Evolutionary conservation across 2,888 invertebrate genomes (phyloP).

Genomic region (Pandemis corylana): DNA sequence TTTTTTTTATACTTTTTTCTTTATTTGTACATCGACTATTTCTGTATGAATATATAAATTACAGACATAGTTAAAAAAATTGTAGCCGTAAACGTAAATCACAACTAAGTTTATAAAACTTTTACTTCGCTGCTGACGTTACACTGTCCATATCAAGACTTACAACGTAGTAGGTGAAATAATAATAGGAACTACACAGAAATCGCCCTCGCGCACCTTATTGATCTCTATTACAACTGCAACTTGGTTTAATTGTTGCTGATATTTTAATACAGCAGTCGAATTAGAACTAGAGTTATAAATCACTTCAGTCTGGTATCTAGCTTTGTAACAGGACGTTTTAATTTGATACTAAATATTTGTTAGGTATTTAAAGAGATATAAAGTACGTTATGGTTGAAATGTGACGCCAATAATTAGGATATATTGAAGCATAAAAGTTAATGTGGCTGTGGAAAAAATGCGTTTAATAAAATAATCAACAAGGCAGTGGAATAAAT

Average conservation of each 20-base stretch:
- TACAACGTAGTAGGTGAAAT: conserved; percentile 45
- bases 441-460: conserved; percentile 61
- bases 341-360: background rate
- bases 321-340: background rate
- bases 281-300: background rate
- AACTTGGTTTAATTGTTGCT: conserved; percentile 47
- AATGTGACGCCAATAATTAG: conserved; percentile 21
- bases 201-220: conserved; percentile 47
- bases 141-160: conserved; percentile 19
- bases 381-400: conserved; percentile 1
- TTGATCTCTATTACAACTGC: conserved; percentile 45
- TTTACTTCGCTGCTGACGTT: conserved; percentile 36
- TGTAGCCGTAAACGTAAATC: background rate
- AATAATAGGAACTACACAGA: conserved; percentile 45
- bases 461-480: conserved; percentile 76
- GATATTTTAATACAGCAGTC: conserved; percentile 29
- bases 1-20: too few relatives aligned
- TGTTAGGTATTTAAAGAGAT: background rate
- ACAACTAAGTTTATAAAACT: too few relatives aligned
- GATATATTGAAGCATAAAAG: conserved; percentile 51
- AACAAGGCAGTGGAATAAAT: conserved; percentile 76
- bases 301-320: background rate
- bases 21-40: too few relatives aligned
- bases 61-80: too few relatives aligned
- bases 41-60: too few relatives aligned